These are phyloP conservation scores for Xerus inauris DNA, from an alignment of 2,113 vertebrate genomes.

Conservation along the genomic window DNA sequence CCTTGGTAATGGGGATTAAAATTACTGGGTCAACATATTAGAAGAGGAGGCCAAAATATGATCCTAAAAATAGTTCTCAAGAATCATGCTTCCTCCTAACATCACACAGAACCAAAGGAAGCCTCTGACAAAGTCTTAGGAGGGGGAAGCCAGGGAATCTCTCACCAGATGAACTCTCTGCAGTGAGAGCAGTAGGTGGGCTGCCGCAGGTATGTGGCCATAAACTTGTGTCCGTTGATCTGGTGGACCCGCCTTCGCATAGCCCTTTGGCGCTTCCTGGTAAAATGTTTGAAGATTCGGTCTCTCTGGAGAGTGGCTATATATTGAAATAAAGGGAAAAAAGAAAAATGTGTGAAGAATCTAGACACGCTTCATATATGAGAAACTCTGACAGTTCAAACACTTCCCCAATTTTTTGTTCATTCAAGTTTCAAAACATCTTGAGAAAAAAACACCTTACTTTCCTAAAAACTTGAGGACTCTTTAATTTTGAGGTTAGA, in stretches of 20 bases:
- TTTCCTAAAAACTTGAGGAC: background rate
- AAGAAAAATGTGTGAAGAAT: background rate
- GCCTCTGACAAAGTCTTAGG: background rate
- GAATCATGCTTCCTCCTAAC: background rate
- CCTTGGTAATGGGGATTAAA: background rate
- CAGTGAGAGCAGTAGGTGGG: slow-evolving; percentile 99
- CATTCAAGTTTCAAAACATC: slow-evolving; percentile 16
- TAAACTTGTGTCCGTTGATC: slow-evolving; percentile 99
- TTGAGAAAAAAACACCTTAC: background rate
- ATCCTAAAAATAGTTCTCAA: slow-evolving; percentile 1
- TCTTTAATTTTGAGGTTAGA: background rate
- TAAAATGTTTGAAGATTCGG: slow-evolving; percentile 91
- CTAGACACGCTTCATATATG: background rate
- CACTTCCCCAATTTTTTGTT: background rate
- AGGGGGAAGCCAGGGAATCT: too few species aligned
- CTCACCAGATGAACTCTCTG: slow-evolving; percentile 98
- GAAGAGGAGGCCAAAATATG: background rate
- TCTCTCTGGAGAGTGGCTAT: slow-evolving; percentile 87
- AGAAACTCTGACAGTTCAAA: background rate
- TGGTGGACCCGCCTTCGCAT: slow-evolving; percentile 95
- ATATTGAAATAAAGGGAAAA: background rate
- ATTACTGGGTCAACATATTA: background rate
- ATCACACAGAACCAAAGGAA: background rate
- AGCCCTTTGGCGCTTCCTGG: slow-evolving; percentile 94
- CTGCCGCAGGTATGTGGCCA: slow-evolving; percentile 97